Evolutionary conservation across 1,140 invertebrate genomes (phyloP), one percentile per base, ranked within the genome.

Genomic region (Pemphigus obesinymphae): DNA sequence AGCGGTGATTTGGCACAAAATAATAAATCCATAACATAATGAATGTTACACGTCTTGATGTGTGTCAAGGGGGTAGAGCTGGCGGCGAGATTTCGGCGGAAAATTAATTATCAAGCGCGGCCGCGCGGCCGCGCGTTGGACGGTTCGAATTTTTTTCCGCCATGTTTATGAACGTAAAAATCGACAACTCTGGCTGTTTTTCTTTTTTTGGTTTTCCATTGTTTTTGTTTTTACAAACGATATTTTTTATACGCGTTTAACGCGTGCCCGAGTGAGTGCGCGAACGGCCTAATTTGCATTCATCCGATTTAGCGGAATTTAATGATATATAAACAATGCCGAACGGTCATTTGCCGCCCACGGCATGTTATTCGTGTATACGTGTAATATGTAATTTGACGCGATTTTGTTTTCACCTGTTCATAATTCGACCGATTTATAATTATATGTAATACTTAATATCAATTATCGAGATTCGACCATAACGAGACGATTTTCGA

Each of bases 91-190:
- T 58, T 34, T 53, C 53, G 23, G 37, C 76, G 53, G 76, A 43
- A 80, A 80, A 80, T 80, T 63, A 80, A 80, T 80, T 80, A 58
- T 76, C 73, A n/a, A n/a, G 31, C n/a, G 53, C 45, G 72, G 72
- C 45, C 72, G 23, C 20, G 58, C 11, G 13, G 6, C 70, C 40
- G 70, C 68, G 37, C 23, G 34, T 26, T 13, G n/a, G 61, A 6
- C 29, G 26, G n/a, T 17, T 5, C 2, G 15, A n/a, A 15, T 72
- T 45, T 72, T 72, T 15, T 31, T 23, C 13, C 17, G 3, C 10
- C 5, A 2, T 37, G 0, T 7, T 31, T 7, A 0, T 4, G 6
- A n/a, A 37, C 34, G 34, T n/a, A 58, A 61, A 61, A 61, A n/a
- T n/a, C n/a, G n/a, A n/a, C n/a, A n/a, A n/a, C n/a, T n/a, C n/a